A percentile compares a stretch with the other conserved stretches of the same genome.
phyloP scores from a whole-genome alignment of 2,888 invertebrate genomes.

The Nomada goodeniana region DNA sequence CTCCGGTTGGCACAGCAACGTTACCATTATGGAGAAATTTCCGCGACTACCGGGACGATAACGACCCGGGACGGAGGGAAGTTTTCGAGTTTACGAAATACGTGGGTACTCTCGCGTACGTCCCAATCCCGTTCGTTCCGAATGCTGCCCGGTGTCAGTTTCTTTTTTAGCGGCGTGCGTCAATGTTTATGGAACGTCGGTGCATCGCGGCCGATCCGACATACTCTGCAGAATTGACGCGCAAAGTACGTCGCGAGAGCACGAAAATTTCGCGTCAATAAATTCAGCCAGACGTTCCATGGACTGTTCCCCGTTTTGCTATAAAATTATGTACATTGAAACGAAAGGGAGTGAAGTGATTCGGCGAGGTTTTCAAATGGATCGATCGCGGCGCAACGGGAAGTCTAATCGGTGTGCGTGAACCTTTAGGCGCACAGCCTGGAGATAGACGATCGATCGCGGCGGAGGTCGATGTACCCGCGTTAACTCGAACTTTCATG shows the following conservation, averaged over 20 bases:
- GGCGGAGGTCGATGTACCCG: conserved; percentile 59
- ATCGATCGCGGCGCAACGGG: conserved; percentile 30
- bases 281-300: no score
- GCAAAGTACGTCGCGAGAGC: neutral
- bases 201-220: neutral
- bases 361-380: neutral
- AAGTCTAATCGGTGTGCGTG: conserved; percentile 43
- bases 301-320: neutral
- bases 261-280: no score
- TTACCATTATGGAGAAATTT: no score
- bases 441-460: conserved; percentile 59
- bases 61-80: neutral
- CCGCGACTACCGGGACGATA: neutral
- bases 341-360: neutral
- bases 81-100: neutral
- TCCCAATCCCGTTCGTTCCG: neutral
- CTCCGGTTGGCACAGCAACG: no score
- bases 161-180: neutral
- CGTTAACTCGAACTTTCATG: conserved; percentile 58
- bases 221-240: neutral
- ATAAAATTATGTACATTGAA: neutral
- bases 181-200: conserved; percentile 35
- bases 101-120: neutral
- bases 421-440: conserved; percentile 35
- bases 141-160: neutral